phyloP scores from a whole-genome alignment of 2,113 vertebrate genomes.

The Bostrychus sinensis region DNA sequence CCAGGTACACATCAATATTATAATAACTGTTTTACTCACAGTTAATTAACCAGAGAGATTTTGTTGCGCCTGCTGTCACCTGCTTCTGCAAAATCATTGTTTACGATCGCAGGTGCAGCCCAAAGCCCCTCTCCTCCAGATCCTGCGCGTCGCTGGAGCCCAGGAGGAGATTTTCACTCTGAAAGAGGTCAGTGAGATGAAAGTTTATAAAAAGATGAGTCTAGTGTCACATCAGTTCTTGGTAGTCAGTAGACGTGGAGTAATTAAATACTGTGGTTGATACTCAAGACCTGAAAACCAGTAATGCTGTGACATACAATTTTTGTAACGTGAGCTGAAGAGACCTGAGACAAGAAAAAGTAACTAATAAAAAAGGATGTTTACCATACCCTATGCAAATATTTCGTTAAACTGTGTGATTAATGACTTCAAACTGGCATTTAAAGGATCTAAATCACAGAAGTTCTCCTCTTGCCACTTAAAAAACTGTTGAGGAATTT shows the following conservation, averaged over 20 bases:
- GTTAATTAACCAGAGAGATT: too few relatives aligned
- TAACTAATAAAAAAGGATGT: not conserved
- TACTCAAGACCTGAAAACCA: not conserved
- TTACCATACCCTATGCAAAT: not conserved
- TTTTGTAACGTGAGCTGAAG: too few relatives aligned
- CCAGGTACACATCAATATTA: constrained; percentile 78
- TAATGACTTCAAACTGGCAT: too few relatives aligned
- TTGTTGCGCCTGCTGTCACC: too few relatives aligned
- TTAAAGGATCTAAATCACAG: too few relatives aligned
- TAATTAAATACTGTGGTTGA: too few relatives aligned
- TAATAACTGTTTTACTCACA: not conserved
- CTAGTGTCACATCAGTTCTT: not conserved
- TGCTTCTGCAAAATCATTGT: not conserved
- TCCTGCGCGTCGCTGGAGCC: constrained; percentile 91
- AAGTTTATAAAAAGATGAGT: not conserved
- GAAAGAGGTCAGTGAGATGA: constrained; percentile 85
- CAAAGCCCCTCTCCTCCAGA: constrained; percentile 87
- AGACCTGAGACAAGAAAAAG: not conserved
- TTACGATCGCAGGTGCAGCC: constrained; percentile 83
- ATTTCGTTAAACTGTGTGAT: too few relatives aligned
- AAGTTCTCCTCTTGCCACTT: too few relatives aligned
- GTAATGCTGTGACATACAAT: too few relatives aligned
- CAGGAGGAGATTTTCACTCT: constrained; percentile 91
- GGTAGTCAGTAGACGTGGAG: too few relatives aligned
- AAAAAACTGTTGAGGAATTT: too few relatives aligned